A percentile compares a stretch with the other conserved stretches of the same genome.
phyloP scores from a whole-genome alignment of 2,113 vertebrate species.

The Pan troglodytes region NHGRI_mPanTro3-v2.1_pri NC_072408.2:50554501-50555000 shows the following conservation, averaged over 20 bases:
- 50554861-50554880: background rate
- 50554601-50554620: background rate
- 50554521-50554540: background rate
- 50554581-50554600: background rate
- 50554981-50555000: too few species aligned
- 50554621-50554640: background rate
- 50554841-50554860: background rate
- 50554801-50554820: background rate
- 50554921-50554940: constrained; percentile 11
- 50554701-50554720: background rate
- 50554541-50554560: background rate
- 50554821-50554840: background rate
- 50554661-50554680: background rate
- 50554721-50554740: background rate
- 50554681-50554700: background rate
- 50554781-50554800: background rate
- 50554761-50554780: background rate
- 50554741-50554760: background rate
- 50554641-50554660: background rate
- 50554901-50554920: background rate
- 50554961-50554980: too few species aligned
- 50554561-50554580: background rate
- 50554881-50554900: background rate
- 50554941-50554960: too few species aligned
- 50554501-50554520: background rate